Conservation (phyloP, 2,113 vertebrate genomes). For the Balaeniceps rex region DNA sequence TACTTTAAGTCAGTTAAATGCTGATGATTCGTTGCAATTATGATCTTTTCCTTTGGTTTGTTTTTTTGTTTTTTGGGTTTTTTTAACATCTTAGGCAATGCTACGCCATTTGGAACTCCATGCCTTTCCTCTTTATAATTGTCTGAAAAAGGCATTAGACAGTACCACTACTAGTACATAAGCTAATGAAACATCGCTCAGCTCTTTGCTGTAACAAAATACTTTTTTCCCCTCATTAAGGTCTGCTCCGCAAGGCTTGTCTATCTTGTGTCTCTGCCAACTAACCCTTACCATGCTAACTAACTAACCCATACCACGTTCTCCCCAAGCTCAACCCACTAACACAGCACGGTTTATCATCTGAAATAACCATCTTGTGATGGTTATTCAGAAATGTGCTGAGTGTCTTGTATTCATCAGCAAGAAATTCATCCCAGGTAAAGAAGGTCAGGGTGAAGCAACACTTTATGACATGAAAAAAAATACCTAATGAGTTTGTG, state of each 20-base stretch:
- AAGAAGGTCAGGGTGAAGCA: neutral
- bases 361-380: neutral
- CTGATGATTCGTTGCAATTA: neutral
- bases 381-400: neutral
- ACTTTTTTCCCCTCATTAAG: neutral
- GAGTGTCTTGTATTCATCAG: neutral
- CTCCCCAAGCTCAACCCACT: neutral
- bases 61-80: neutral
- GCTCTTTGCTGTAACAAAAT: neutral
- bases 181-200: neutral
- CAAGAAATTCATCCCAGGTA: neutral
- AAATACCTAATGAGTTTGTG: neutral
- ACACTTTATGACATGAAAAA: neutral
- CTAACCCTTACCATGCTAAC: neutral
- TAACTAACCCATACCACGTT: neutral
- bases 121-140: neutral
- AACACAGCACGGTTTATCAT: neutral
- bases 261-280: neutral
- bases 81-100: neutral
- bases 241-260: neutral
- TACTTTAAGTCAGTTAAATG: neutral
- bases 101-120: neutral
- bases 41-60: neutral
- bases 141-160: conserved; percentile 11
- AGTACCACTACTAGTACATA: neutral